A percentile compares a stretch with the other conserved stretches of the same genome.
Evolutionary conservation across 2,797 vertebrate genomes (phyloP).

Genomic region (Sebastes matsubarae): DNA sequence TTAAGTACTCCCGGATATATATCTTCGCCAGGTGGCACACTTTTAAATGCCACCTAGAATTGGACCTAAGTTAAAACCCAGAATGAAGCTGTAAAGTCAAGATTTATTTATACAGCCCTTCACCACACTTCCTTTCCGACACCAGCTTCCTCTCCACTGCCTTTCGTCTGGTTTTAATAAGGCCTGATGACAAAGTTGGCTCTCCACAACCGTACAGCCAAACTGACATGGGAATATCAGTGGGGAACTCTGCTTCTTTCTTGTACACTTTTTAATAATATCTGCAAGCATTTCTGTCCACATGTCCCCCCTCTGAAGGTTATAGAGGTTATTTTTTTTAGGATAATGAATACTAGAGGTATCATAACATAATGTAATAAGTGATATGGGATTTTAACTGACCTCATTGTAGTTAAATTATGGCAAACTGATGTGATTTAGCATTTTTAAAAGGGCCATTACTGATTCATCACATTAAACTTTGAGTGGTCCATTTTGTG

Average conservation of each 20-base stretch:
- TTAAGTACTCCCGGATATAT: constrained; percentile 11
- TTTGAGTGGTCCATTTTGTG: neutral
- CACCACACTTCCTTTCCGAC: constrained; percentile 2
- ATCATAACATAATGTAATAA: neutral
- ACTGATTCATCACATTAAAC: neutral
- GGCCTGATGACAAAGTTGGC: constrained; percentile 28
- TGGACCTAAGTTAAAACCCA: constrained; percentile 24
- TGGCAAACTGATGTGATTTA: neutral
- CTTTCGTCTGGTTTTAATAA: constrained; percentile 52
- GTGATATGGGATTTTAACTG: neutral
- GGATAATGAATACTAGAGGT: neutral
- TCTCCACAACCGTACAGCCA: neutral
- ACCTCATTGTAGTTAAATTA: neutral
- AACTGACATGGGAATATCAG: neutral
- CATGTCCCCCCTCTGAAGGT: neutral
- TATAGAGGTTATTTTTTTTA: neutral
- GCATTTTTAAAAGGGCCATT: neutral
- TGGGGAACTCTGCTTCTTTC: neutral
- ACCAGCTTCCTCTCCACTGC: constrained; percentile 3
- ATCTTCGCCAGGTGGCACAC: constrained; percentile 22
- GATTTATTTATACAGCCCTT: constrained; percentile 48
- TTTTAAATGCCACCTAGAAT: constrained; percentile 40
- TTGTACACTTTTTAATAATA: neutral
- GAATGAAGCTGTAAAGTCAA: constrained; percentile 37
- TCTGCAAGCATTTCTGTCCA: neutral